phyloP scores from a whole-genome alignment of 1,140 invertebrate species.

The Tetranychus cinnabarinus region DNA sequence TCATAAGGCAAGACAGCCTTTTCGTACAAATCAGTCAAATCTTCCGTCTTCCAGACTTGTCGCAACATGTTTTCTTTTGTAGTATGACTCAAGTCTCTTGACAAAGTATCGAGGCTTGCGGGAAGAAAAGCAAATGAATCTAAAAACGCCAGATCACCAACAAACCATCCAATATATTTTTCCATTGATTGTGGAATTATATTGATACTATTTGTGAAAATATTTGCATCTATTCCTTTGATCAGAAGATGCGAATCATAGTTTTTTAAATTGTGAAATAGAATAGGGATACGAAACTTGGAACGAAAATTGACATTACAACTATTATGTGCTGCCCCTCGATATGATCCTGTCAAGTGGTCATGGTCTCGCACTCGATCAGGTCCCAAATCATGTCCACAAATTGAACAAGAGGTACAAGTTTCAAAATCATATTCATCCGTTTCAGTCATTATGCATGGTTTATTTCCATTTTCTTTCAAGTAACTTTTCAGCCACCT shows the following conservation, averaged over 20 bases:
- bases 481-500: neutral
- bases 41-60: neutral
- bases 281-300: neutral
- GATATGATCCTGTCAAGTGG: neutral
- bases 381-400: neutral
- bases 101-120: neutral
- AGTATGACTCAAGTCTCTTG: neutral
- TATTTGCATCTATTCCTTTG: neutral
- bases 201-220: neutral
- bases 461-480: neutral
- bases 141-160: neutral
- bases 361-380: neutral
- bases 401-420: neutral
- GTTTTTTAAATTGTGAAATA: neutral
- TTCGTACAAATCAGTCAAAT: neutral
- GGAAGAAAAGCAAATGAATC: neutral
- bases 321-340: neutral
- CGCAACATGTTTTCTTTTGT: neutral
- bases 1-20: slow-evolving; percentile 15
- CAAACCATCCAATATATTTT: neutral
- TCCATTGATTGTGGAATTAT: neutral
- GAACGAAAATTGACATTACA: neutral
- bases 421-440: neutral
- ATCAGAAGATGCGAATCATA: neutral
- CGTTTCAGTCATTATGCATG: neutral